These are phyloP conservation scores for Tetropium fuscum DNA, from an alignment of 2,888 invertebrate species.

Conservation along the genomic window DNA sequence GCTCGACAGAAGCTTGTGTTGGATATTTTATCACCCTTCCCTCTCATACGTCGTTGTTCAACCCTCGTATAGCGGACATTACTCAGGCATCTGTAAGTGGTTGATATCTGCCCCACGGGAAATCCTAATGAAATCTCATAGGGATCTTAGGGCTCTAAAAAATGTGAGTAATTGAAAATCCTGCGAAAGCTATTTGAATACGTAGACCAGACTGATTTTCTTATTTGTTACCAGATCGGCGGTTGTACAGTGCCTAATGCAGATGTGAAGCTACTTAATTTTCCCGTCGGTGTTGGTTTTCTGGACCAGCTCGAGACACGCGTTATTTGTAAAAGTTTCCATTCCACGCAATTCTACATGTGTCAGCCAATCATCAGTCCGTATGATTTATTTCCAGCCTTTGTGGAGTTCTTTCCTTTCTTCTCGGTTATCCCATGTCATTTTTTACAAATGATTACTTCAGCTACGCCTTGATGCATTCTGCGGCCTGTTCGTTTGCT, in stretches of 20 bases:
- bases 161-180: slow-evolving; percentile 13
- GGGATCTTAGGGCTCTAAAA: not conserved
- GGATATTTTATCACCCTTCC: no score
- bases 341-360: slow-evolving; percentile 50
- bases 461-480: not conserved
- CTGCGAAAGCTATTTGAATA: not conserved
- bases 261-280: slow-evolving; percentile 34
- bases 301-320: slow-evolving; percentile 32
- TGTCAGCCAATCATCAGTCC: slow-evolving; percentile 47
- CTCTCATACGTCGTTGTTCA: no score
- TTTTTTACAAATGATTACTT: slow-evolving; percentile 41
- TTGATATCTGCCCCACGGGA: no score
- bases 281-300: slow-evolving; percentile 7
- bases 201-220: not conserved
- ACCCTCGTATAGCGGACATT: no score
- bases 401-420: slow-evolving; percentile 42
- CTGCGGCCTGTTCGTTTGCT: not conserved
- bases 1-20: no score
- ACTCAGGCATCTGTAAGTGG: no score
- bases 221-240: slow-evolving; percentile 2
- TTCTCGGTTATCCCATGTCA: slow-evolving; percentile 33
- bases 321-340: slow-evolving; percentile 50
- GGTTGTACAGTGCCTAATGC: slow-evolving; percentile 29
- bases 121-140: slow-evolving; percentile 3
- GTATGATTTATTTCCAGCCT: slow-evolving; percentile 52